Evolutionary conservation across 2,888 invertebrate species (phyloP).

Genomic region (Polydrusus pterygomalis): DNA sequence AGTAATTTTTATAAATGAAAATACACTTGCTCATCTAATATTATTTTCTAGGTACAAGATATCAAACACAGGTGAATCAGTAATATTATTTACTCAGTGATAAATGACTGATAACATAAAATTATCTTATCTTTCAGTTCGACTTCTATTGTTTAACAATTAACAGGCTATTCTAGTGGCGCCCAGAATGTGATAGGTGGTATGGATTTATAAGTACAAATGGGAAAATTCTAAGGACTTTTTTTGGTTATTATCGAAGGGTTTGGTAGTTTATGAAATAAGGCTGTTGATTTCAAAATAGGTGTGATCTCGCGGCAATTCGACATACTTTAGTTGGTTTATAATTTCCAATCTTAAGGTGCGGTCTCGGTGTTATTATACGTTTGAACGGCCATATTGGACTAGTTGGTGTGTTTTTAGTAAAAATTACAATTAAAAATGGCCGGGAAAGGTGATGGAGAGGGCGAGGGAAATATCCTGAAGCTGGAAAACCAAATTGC

Average conservation of each 20-base stretch:
- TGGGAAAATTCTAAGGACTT: slow-evolving; percentile 9
- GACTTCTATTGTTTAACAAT: slow-evolving; percentile 3
- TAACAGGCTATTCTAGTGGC: background rate
- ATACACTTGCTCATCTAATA: background rate
- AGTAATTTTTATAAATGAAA: background rate
- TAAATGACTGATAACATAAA: slow-evolving; percentile 56
- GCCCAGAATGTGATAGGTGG: background rate
- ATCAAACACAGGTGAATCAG: slow-evolving; percentile 55
- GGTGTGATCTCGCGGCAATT: slow-evolving; percentile 60
- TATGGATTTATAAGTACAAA: background rate
- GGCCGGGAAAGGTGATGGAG: slow-evolving; percentile 77
- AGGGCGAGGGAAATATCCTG: slow-evolving; percentile 74
- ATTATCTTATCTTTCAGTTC: slow-evolving; percentile 63
- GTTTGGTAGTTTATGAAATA: background rate
- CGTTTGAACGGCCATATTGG: background rate
- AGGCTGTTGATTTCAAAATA: slow-evolving; percentile 55
- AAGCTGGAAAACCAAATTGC: slow-evolving; percentile 85
- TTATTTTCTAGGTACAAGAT: slow-evolving; percentile 15
- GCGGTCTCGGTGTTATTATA: background rate
- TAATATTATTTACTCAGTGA: slow-evolving; percentile 59
- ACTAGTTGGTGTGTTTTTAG: slow-evolving; percentile 15
- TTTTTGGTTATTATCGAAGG: background rate
- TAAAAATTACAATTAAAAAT: slow-evolving; percentile 73
- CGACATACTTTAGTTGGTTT: slow-evolving; percentile 56
- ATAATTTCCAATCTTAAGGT: slow-evolving; percentile 8